A percentile compares a stretch with the other conserved stretches of the same genome.
phyloP scores from a whole-genome alignment of 2,113 vertebrate genomes.

The Ptychochromis oligacanthus region DNA sequence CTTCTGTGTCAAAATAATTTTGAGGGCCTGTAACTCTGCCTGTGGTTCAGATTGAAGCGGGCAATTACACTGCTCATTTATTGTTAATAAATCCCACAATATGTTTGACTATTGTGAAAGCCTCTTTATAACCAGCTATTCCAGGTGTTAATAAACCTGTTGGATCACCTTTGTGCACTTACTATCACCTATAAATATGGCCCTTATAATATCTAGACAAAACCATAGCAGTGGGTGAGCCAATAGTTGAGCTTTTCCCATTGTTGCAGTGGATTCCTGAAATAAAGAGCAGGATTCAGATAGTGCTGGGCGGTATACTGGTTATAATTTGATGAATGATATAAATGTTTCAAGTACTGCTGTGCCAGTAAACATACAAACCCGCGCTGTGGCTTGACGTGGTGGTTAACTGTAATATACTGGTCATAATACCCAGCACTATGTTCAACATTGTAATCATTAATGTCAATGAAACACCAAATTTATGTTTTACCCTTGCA shows the following conservation, averaged over 20 bases:
- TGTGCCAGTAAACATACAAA: too few relatives aligned
- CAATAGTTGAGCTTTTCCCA: not conserved
- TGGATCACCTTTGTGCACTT: not conserved
- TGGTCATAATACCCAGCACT: not conserved
- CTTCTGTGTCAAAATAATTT: too few relatives aligned
- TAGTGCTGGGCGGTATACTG: not conserved
- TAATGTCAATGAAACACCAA: not conserved
- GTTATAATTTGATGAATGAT: not conserved
- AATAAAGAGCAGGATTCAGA: not conserved
- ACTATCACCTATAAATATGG: not conserved
- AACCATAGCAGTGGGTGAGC: accelerated
- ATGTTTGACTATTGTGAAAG: not conserved
- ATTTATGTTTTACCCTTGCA: not conserved
- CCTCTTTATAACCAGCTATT: accelerated
- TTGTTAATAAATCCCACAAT: not conserved
- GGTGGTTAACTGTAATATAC: too few relatives aligned
- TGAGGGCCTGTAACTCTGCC: too few relatives aligned
- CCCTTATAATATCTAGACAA: not conserved
- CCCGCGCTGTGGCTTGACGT: too few relatives aligned
- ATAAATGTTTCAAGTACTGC: too few relatives aligned
- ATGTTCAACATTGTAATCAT: not conserved
- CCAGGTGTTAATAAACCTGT: not conserved
- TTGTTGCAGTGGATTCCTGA: not conserved
- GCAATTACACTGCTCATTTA: accelerated
- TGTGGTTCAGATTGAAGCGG: not conserved